Evolutionary conservation across 2,888 invertebrate species (phyloP), one percentile per base, ranked within the genome.

Genomic region (Venustoraphidia nigricollis): DNA sequence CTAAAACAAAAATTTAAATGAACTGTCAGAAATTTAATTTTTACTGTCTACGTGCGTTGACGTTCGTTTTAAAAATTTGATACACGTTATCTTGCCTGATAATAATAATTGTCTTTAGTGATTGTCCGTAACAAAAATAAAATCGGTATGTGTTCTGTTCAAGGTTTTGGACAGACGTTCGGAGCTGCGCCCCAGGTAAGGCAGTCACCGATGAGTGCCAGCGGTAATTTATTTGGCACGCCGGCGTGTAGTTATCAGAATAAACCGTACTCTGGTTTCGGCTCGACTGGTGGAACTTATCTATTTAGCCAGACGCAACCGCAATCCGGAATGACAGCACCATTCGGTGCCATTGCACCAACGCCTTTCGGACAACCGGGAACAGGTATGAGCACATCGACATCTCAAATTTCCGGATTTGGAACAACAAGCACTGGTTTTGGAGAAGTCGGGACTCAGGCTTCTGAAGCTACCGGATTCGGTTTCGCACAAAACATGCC

Each of bases 171-270:
- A 17, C 17, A 3, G 14, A 36, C 5, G 39, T 44, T 44, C 39
- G 38, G 9, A 2, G 38, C 34, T 34, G 2, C 38, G 17, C 17
- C 73, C 6, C 68, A 82, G 3, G 83, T 84, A 58, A 79, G 79
- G 6, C 68, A 3, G 67, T 59, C 50, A 65, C 70, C 1, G 61
- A 67, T 34, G 59, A 62, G 70, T 0, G 58, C 71, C 0, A 69
- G 74, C 1, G 66, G 71, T 14, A 71, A 76, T 4, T 69, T 86
- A 8, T 87, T 86, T 57, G 81, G 82, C 0, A 57, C 75, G 55
- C 63, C 71, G 10, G 66, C 73, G 6, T 76, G 75, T 59, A 71
- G 75, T 3, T 73, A 73, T 54, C 63, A 69, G 46, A 69, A 65
- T 53, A 73, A 73, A 57, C 66, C 74, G 8, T 82, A 81, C 57